Base-by-base conservation (phyloP, 2,113 vertebrate species). In the Chaenogobius annularis region DNA sequence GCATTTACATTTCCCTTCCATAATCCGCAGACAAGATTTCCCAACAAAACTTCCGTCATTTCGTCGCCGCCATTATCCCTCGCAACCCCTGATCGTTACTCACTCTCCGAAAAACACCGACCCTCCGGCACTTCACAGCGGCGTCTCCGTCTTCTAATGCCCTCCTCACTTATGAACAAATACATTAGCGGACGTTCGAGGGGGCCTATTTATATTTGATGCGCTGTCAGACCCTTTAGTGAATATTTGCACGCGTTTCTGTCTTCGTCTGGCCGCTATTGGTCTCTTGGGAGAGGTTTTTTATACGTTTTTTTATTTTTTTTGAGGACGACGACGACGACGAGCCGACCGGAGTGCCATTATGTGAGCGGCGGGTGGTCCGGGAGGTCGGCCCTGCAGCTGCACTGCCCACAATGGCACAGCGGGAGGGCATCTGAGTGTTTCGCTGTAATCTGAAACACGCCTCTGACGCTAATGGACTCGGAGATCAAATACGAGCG, bases 91-190 rank as follows among this genome's bases (percentile, higher is more conserved):
- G 79, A 73, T 77, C 83, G 77, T 81, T 74, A 83, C n/a, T 82
- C 70, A 64, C 46, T 74, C n/a, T 55, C 26, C 77, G 40, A 11
- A 74, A 64, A 81, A 70, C 62, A 68, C 65, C 68, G 81, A 82
- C 88, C 91, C 90, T 78, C 37, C 20, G 91, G 91, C 89, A 54
- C 52, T 72, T 78, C 65, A 8, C 82, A 71, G 68, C 74, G 22
- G 70, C 82, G 55, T 35, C 55, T 63, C 66, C 72, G 75, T 35
- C 23, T 61, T 31, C 79, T 88, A 91, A 90, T 90, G 91, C 77
- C 78, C 72, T 87, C 82, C 71, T 87, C 83, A 71, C 87, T 92
- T 88, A 92, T 90, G 91, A 84, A 88, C 86, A 86, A 91, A 88
- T 83, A 90, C 93, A 93, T 94, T 92, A 92, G 86, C 43, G 55